A percentile compares a stretch with the other conserved stretches of the same genome.
Evolutionary conservation across 2,797 vertebrate genomes (phyloP).

Genomic region (Synaphobranchus kaupii): DNA sequence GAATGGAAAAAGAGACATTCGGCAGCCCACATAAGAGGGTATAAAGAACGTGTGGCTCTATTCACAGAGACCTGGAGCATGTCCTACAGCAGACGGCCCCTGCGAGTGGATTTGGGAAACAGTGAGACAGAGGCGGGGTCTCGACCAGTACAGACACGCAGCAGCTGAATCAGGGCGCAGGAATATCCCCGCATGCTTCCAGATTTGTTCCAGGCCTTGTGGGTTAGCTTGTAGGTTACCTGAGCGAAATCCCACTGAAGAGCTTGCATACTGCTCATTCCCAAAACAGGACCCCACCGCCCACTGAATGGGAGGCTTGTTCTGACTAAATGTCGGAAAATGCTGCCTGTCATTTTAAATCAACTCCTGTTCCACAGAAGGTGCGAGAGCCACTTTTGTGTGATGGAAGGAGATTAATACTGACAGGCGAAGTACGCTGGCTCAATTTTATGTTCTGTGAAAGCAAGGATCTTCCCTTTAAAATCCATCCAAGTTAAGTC

Average conservation of each 20-base stretch:
- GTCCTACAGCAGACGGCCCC: neutral
- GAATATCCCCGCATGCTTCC: slow-evolving; percentile 52
- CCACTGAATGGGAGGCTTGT: neutral
- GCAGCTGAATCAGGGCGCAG: slow-evolving; percentile 51
- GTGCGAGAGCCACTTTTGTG: neutral
- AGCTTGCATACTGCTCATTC: neutral
- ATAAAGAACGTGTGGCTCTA: neutral
- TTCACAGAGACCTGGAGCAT: neutral
- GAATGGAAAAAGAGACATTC: neutral
- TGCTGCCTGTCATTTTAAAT: neutral
- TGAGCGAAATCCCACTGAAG: neutral
- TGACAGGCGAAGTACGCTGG: neutral
- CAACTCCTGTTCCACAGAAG: neutral
- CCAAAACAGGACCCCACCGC: neutral
- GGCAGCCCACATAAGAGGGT: neutral
- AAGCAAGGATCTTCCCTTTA: neutral
- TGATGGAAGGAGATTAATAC: neutral
- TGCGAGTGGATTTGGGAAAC: slow-evolving; percentile 42
- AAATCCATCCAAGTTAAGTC: neutral
- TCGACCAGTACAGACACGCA: slow-evolving; percentile 63
- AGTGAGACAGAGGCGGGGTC: slow-evolving; percentile 49
- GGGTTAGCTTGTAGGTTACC: neutral
- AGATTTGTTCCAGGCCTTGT: neutral
- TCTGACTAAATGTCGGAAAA: neutral
- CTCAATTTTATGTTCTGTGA: neutral